Evolutionary conservation across 2,113 vertebrate genomes (phyloP).

Genomic region (Saccopteryx bilineata): DNA sequence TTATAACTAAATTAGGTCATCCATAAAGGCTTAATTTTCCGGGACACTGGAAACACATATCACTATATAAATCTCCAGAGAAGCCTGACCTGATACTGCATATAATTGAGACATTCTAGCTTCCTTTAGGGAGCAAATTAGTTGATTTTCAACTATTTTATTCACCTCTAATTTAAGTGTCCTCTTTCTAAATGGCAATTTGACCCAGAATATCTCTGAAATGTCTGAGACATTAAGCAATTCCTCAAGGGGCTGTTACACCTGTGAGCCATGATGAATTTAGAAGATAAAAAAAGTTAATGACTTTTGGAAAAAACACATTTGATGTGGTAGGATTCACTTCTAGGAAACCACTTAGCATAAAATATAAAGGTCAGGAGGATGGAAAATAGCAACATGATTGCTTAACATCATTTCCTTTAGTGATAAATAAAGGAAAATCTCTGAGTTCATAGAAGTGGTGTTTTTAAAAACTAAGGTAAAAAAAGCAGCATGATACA

Average conservation of each 20-base stretch:
- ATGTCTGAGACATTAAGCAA: constrained; percentile 77
- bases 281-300: constrained; percentile 77
- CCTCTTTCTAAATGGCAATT: constrained; percentile 80
- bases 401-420: constrained; percentile 62
- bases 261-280: constrained; percentile 70
- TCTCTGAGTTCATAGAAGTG: neutral
- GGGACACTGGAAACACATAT: constrained; percentile 50
- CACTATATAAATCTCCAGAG: constrained; percentile 75
- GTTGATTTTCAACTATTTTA: constrained; percentile 79
- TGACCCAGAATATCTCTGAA: constrained; percentile 82
- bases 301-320: constrained; percentile 70
- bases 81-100: constrained; percentile 73
- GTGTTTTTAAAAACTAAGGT: constrained; percentile 16
- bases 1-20: constrained; percentile 82
- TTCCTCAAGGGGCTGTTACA: constrained; percentile 71
- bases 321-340: constrained; percentile 61
- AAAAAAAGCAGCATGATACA: neutral
- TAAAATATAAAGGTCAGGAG: constrained; percentile 76
- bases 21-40: constrained; percentile 72
- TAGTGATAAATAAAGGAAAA: constrained; percentile 41
- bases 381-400: neutral
- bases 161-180: constrained; percentile 78
- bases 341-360: constrained; percentile 77
- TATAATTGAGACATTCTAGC: constrained; percentile 76
- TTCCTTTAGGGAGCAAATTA: constrained; percentile 75